phyloP scores from a whole-genome alignment of 2,797 vertebrate species.

The Cebuella pygmaea region DNA sequence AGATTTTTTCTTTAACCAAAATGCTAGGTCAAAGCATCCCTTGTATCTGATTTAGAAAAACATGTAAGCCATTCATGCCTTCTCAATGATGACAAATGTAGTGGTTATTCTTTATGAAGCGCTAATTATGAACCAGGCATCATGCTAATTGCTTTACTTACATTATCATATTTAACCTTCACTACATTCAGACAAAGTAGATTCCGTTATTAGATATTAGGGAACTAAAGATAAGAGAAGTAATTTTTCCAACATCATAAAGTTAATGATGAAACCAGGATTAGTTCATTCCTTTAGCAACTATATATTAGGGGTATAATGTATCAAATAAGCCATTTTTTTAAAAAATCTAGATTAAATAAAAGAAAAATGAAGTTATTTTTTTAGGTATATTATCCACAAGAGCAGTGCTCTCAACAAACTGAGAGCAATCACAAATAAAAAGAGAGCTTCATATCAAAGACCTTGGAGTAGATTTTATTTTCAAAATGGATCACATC shows the following conservation, averaged over 20 bases:
- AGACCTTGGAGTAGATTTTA: not conserved
- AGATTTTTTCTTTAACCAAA: not conserved
- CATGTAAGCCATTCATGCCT: not conserved
- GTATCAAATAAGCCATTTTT: not conserved
- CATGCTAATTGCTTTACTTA: not conserved
- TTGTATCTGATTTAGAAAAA: not conserved
- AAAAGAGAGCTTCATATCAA: not conserved
- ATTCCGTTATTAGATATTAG: not conserved
- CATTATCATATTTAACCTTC: not conserved
- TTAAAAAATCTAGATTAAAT: not conserved
- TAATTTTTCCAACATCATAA: not conserved
- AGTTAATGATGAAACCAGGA: not conserved
- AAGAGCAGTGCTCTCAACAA: slow-evolving; percentile 21
- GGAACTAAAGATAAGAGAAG: not conserved
- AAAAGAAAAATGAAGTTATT: not conserved
- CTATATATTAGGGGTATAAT: not conserved
- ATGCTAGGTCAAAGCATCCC: not conserved
- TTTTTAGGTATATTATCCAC: slow-evolving; percentile 35
- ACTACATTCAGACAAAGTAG: not conserved
- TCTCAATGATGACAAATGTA: not conserved
- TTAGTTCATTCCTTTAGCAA: slow-evolving; percentile 34
- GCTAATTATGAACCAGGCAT: not conserved
- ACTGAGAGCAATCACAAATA: not conserved
- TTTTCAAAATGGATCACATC: slow-evolving; percentile 28
- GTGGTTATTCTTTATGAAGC: not conserved